Percentiles rank a stretch among this genome's conserved stretches.
These are phyloP conservation scores for Sisyra terminalis DNA, from an alignment of 2,888 invertebrate species.

Conservation along the genomic window DNA sequence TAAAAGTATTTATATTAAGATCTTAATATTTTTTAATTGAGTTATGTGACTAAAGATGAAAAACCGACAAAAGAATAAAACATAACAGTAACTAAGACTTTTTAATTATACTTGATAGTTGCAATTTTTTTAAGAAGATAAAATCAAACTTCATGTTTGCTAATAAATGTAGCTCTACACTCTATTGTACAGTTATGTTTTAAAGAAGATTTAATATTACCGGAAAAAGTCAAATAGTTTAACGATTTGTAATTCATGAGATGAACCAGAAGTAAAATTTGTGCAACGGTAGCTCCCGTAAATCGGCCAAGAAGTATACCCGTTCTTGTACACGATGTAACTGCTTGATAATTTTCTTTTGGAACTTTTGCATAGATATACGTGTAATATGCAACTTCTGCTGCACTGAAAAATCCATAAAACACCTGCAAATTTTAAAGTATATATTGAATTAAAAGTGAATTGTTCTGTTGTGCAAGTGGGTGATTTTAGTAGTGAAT, in stretches of 20 bases:
- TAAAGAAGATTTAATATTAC: constrained; percentile 24
- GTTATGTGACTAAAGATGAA: too few species aligned
- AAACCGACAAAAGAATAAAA: too few species aligned
- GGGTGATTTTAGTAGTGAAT: too few species aligned
- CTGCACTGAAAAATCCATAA: constrained; percentile 72
- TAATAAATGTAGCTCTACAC: too few species aligned
- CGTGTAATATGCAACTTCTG: constrained; percentile 85
- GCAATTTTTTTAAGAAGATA: too few species aligned
- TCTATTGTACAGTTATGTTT: too few species aligned
- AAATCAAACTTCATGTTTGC: too few species aligned
- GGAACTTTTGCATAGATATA: constrained; percentile 89
- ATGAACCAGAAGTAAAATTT: constrained; percentile 50
- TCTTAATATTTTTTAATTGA: too few species aligned
- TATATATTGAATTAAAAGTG: not conserved
- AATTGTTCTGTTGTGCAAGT: not conserved
- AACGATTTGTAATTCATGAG: constrained; percentile 55
- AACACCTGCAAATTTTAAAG: constrained; percentile 41
- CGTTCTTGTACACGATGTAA: constrained; percentile 72
- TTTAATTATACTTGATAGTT: too few species aligned
- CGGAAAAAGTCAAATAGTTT: constrained; percentile 62
- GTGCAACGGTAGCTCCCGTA: constrained; percentile 57
- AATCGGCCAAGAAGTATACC: constrained; percentile 68
- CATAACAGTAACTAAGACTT: too few species aligned
- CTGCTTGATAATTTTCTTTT: constrained; percentile 56
- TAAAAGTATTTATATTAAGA: too few species aligned